A percentile compares a stretch with the other conserved stretches of the same genome.
Conservation (phyloP, 2,888 invertebrate genomes). For the Pilophorus perplexus region DNA sequence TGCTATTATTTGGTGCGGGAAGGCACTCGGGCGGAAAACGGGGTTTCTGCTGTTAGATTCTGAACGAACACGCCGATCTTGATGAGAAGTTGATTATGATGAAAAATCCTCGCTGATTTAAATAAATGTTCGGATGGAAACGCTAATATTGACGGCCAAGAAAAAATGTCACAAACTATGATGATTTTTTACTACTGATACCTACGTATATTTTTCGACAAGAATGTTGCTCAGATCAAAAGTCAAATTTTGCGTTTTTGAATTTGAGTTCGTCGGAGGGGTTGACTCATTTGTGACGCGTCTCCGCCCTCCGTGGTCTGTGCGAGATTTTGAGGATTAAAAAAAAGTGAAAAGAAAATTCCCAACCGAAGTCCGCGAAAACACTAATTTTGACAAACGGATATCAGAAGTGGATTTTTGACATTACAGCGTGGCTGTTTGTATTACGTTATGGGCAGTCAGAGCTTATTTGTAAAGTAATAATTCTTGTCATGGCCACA, state of each 20-base stretch:
- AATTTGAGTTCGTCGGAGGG: conserved; percentile 39
- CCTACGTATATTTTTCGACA: conserved; percentile 1
- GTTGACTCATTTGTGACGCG: no score
- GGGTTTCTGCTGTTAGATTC: neutral
- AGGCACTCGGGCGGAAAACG: neutral
- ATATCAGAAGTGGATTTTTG: conserved; percentile 46
- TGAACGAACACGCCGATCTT: neutral
- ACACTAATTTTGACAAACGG: conserved; percentile 45
- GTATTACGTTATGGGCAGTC: conserved; percentile 35
- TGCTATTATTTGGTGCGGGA: no score
- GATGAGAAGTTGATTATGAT: neutral
- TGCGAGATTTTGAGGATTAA: conserved; percentile 17
- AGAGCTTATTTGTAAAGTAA: conserved; percentile 43
- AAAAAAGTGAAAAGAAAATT: conserved; percentile 22
- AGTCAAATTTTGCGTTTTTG: conserved; percentile 35
- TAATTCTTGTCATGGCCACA: conserved; percentile 44
- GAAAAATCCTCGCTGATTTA: neutral
- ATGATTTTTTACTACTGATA: conserved; percentile 19
- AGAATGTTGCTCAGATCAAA: conserved; percentile 27
- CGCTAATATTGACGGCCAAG: conserved; percentile 1
- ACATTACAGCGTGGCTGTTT: conserved; percentile 39
- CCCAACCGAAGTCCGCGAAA: conserved; percentile 47
- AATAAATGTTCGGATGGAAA: neutral
- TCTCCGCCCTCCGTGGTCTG: no score
- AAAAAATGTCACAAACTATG: conserved; percentile 13